These are phyloP conservation scores for Datnioides undecimradiatus DNA, from an alignment of 2,113 vertebrate species.

Conservation along the genomic window DNA sequence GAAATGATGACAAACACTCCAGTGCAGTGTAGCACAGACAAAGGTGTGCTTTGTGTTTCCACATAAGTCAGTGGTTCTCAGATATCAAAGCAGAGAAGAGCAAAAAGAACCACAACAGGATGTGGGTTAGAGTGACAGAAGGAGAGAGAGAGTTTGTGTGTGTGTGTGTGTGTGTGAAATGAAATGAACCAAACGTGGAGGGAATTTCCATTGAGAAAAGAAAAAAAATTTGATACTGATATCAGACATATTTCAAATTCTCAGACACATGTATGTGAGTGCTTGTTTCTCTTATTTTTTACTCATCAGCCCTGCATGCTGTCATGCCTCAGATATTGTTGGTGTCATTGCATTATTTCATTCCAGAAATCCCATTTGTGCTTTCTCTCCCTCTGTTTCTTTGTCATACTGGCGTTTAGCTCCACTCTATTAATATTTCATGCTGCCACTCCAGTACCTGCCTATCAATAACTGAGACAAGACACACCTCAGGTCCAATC, in stretches of 20 bases:
- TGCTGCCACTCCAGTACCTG: constrained; percentile 65
- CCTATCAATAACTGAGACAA: constrained; percentile 71
- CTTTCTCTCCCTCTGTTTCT: constrained; percentile 33
- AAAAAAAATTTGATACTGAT: constrained; percentile 45
- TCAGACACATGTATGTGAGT: constrained; percentile 18
- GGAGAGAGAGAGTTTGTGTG: constrained; percentile 9
- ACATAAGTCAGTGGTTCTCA: constrained; percentile 54
- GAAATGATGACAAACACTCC: constrained; percentile 57
- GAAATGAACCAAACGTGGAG: constrained; percentile 53
- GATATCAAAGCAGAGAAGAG: constrained; percentile 70
- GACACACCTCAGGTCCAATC: constrained; percentile 70
- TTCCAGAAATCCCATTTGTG: constrained; percentile 22
- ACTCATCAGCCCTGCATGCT: background rate
- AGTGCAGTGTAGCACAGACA: constrained; percentile 55
- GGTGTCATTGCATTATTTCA: constrained; percentile 5
- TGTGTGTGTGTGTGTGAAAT: constrained; percentile 6
- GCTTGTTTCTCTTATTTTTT: background rate
- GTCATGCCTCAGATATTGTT: constrained; percentile 22
- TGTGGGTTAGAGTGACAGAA: constrained; percentile 67
- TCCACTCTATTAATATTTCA: constrained; percentile 73
- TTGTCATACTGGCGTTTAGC: constrained; percentile 45
- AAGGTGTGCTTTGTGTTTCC: constrained; percentile 72
- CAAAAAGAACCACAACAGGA: constrained; percentile 68
- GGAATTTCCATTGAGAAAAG: constrained; percentile 66
- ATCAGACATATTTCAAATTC: constrained; percentile 55